Conservation (phyloP, 2,113 vertebrate species). For the Dinomys branickii region DNA sequence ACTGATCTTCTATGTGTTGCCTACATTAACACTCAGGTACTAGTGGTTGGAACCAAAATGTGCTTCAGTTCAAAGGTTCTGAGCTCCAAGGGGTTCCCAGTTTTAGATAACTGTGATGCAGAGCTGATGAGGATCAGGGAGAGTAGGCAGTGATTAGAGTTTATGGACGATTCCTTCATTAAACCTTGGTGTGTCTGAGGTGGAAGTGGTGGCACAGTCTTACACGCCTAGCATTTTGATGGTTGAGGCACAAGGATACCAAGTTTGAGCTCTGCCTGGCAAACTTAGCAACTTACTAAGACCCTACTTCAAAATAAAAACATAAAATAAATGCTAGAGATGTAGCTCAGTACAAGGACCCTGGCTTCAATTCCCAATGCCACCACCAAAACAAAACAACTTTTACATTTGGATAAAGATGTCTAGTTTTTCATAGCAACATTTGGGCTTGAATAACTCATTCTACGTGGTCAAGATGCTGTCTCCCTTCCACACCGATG, state of each 20-base stretch:
- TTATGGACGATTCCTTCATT: not conserved
- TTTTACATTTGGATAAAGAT: not conserved
- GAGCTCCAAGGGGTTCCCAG: slow-evolving; percentile 52
- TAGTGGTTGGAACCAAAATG: slow-evolving; percentile 69
- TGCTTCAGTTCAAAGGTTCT: slow-evolving; percentile 71
- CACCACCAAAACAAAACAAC: not conserved
- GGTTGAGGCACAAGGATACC: not conserved
- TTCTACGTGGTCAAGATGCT: not conserved
- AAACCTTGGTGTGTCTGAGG: not conserved
- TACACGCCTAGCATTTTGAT: not conserved
- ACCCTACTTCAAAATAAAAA: not conserved
- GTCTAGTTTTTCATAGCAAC: not conserved
- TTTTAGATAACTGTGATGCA: not conserved
- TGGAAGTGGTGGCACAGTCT: not conserved
- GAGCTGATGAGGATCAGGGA: not conserved
- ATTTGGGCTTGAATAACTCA: not conserved
- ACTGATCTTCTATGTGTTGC: slow-evolving; percentile 76
- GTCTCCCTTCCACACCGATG: not conserved
- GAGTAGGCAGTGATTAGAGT: not conserved
- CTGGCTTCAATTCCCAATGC: not conserved
- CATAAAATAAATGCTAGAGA: not conserved
- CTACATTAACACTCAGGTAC: slow-evolving; percentile 74
- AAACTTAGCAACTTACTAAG: not conserved
- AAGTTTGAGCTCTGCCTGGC: not conserved
- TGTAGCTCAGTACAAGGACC: not conserved